phyloP scores from a whole-genome alignment of 2,888 invertebrate species.

The Tetranychus piercei region DNA sequence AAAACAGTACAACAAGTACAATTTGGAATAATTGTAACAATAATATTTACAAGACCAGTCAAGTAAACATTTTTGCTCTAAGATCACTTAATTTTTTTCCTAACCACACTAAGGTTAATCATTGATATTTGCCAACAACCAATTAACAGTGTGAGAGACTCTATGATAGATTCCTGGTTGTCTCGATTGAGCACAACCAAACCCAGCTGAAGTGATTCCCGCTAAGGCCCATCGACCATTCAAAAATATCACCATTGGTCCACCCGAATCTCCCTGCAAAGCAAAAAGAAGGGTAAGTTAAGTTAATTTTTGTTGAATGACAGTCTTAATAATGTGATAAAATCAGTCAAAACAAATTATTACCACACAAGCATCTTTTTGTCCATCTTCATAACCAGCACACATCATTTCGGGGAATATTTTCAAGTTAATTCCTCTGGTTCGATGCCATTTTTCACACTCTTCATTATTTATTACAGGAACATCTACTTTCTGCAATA shows the following conservation, averaged over 20 bases:
- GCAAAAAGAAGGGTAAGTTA: conserved; percentile 10
- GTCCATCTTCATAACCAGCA: conserved; percentile 61
- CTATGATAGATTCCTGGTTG: conserved; percentile 73
- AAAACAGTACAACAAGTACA: too few relatives aligned
- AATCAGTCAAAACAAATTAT: not conserved
- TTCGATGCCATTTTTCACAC: conserved; percentile 60
- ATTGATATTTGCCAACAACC: conserved; percentile 26
- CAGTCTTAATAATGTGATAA: too few relatives aligned
- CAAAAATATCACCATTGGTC: conserved; percentile 49
- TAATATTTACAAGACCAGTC: too few relatives aligned
- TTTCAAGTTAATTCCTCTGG: conserved; percentile 57
- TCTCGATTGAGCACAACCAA: conserved; percentile 64
- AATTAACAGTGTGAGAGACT: conserved; percentile 36
- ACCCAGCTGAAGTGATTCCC: conserved; percentile 66
- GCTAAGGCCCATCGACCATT: conserved; percentile 52
- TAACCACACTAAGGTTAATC: not conserved
- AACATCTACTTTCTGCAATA: conserved; percentile 57
- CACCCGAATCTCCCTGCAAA: conserved; percentile 54
- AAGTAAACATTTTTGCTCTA: too few relatives aligned
- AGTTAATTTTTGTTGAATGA: not conserved
- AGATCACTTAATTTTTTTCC: too few relatives aligned
- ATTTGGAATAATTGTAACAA: too few relatives aligned
- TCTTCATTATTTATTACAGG: conserved; percentile 58
- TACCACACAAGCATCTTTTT: conserved; percentile 36
- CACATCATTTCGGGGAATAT: conserved; percentile 60